Conservation (phyloP, 1,140 invertebrate species). For the Drosophila yakuba region DNA sequence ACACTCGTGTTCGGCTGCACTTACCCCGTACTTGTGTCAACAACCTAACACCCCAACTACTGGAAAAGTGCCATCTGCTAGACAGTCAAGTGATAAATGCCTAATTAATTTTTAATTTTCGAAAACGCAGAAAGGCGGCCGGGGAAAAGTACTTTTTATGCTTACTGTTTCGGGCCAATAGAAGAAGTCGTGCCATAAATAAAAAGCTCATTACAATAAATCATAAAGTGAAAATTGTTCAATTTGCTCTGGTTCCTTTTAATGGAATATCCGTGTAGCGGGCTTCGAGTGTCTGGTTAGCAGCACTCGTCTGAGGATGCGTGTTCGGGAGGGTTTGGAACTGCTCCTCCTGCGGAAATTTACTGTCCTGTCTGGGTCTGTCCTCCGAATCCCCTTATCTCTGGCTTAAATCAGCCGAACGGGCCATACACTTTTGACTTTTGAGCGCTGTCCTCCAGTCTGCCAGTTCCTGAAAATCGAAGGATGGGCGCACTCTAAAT, state of each 20-base stretch:
- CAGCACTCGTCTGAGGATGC: conserved; percentile 75
- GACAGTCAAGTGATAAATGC: conserved; percentile 72
- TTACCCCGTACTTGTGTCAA: conserved; percentile 20
- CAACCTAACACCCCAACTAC: background rate
- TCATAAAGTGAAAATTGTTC: conserved; percentile 79
- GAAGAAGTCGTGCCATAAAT: conserved; percentile 63
- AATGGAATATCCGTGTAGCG: conserved; percentile 77
- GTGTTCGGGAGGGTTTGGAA: background rate
- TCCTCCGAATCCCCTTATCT: conserved; percentile 30
- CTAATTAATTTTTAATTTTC: conserved; percentile 83
- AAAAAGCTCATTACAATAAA: conserved; percentile 81
- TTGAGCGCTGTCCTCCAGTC: conserved; percentile 32
- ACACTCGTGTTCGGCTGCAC: conserved; percentile 27
- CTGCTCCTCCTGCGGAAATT: conserved; percentile 1
- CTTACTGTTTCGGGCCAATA: conserved; percentile 42
- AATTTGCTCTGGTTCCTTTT: conserved; percentile 56
- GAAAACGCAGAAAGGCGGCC: conserved; percentile 50
- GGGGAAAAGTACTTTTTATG: conserved; percentile 32
- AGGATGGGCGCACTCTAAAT: conserved; percentile 75
- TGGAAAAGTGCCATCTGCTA: conserved; percentile 77
- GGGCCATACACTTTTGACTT: conserved; percentile 60
- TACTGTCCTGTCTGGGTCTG: conserved; percentile 18
- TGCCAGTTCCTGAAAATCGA: conserved; percentile 40
- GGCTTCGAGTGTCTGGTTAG: conserved; percentile 36
- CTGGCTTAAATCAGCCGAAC: conserved; percentile 64